These are phyloP conservation scores for Eremophila alpestris DNA, from an alignment of 2,797 vertebrate genomes.

Conservation along the genomic window DNA sequence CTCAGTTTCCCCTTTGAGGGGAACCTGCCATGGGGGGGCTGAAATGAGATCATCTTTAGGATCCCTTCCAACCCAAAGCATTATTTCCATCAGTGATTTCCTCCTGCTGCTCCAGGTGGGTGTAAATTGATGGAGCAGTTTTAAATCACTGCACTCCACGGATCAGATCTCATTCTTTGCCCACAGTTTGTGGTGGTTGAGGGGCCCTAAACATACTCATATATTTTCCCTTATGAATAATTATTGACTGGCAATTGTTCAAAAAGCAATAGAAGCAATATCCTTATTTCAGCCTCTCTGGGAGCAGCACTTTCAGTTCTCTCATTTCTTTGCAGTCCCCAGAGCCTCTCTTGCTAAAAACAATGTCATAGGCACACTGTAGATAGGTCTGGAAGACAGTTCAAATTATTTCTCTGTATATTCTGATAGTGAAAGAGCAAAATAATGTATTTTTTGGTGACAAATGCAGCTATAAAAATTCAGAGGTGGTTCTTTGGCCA, in stretches of 20 bases:
- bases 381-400: constrained; percentile 68
- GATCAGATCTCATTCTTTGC: not conserved
- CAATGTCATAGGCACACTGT: constrained; percentile 33
- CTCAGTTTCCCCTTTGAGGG: not conserved
- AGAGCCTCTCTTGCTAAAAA: constrained; percentile 45
- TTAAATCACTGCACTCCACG: not conserved
- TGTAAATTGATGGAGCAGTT: not conserved
- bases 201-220: not conserved
- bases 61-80: not conserved
- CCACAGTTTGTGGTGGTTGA: not conserved
- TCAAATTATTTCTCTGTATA: constrained; percentile 75
- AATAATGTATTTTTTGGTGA: constrained; percentile 47
- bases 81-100: not conserved
- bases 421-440: constrained; percentile 57
- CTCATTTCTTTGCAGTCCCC: constrained; percentile 63
- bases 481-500: constrained; percentile 29
- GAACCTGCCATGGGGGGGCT: not conserved
- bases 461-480: constrained; percentile 61
- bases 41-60: not conserved
- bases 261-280: constrained; percentile 54
- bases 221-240: constrained; percentile 39
- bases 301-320: constrained; percentile 48
- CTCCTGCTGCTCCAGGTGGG: not conserved
- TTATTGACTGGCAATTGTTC: constrained; percentile 53
- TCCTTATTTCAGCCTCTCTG: constrained; percentile 27